These are phyloP conservation scores for Monopterus albus DNA, from an alignment of 2,113 vertebrate species.

Conservation along the genomic window DNA sequence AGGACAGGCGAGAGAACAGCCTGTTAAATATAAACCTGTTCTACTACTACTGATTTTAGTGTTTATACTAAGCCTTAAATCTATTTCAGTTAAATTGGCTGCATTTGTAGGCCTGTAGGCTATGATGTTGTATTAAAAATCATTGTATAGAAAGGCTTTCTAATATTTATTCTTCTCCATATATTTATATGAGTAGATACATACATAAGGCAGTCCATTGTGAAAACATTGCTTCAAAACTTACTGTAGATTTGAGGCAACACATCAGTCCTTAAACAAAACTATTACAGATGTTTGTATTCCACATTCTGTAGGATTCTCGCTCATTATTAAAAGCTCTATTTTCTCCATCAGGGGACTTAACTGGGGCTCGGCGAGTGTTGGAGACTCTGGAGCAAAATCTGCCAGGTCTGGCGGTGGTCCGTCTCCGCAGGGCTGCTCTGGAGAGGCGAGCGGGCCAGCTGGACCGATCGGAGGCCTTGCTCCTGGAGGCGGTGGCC, in stretches of 20 bases:
- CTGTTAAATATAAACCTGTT: too few relatives aligned
- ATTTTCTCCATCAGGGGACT: conserved; percentile 72
- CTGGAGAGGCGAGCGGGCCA: conserved; percentile 83
- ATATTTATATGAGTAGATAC: too few relatives aligned
- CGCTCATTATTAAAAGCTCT: not conserved
- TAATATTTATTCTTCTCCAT: too few relatives aligned
- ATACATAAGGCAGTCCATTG: too few relatives aligned
- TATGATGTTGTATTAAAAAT: too few relatives aligned
- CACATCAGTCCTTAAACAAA: not conserved
- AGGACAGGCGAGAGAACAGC: too few relatives aligned
- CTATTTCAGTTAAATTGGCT: too few relatives aligned
- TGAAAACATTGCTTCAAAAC: too few relatives aligned
- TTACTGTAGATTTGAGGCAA: not conserved
- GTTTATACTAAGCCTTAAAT: too few relatives aligned
- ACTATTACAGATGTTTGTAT: not conserved
- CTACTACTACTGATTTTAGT: too few relatives aligned
- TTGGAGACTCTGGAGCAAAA: conserved; percentile 78
- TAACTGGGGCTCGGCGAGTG: conserved; percentile 80
- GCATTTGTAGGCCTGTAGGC: too few relatives aligned
- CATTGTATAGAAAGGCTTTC: too few relatives aligned
- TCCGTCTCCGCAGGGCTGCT: conserved; percentile 82
- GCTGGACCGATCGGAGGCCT: conserved; percentile 79
- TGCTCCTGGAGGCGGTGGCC: conserved; percentile 82
- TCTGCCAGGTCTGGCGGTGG: conserved; percentile 82
- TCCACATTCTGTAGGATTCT: not conserved